Conservation (phyloP, 1,140 invertebrate genomes). For the Branchinecta lindahli region DNA sequence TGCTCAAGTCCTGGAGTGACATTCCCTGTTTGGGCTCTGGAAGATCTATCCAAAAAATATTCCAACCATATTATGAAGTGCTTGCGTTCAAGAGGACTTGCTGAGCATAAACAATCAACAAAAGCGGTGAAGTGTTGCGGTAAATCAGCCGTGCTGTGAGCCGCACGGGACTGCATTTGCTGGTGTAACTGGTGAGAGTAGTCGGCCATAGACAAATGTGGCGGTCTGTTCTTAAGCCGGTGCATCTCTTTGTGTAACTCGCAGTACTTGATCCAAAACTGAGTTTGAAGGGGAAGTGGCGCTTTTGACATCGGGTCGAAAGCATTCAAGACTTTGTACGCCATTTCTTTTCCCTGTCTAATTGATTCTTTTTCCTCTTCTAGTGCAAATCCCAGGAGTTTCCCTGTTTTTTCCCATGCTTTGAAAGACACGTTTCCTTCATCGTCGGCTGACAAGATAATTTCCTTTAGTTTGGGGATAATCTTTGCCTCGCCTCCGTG, state of each 20-base stretch:
- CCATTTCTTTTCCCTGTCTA: background rate
- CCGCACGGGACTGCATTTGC: background rate
- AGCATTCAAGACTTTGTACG: background rate
- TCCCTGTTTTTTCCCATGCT: background rate
- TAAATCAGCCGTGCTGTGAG: background rate
- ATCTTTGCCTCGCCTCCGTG: background rate
- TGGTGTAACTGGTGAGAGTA: background rate
- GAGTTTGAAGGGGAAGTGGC: background rate
- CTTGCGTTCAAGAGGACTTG: background rate
- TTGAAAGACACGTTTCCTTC: background rate
- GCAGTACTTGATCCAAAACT: background rate
- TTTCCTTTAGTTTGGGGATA: background rate
- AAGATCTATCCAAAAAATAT: background rate
- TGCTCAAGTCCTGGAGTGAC: background rate
- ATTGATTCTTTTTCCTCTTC: background rate
- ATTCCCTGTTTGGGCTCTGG: background rate
- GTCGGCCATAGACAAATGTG: background rate
- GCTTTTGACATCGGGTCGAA: background rate
- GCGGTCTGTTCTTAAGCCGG: background rate
- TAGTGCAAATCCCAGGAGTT: background rate
- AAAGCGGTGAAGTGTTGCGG: background rate
- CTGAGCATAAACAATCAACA: background rate
- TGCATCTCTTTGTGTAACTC: background rate
- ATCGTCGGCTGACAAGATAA: background rate
- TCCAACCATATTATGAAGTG: background rate